A percentile compares a stretch with the other conserved stretches of the same genome.
These are phyloP conservation scores for Lacanobia oleracea DNA, from an alignment of 2,888 invertebrate species.

Conservation along the genomic window DNA sequence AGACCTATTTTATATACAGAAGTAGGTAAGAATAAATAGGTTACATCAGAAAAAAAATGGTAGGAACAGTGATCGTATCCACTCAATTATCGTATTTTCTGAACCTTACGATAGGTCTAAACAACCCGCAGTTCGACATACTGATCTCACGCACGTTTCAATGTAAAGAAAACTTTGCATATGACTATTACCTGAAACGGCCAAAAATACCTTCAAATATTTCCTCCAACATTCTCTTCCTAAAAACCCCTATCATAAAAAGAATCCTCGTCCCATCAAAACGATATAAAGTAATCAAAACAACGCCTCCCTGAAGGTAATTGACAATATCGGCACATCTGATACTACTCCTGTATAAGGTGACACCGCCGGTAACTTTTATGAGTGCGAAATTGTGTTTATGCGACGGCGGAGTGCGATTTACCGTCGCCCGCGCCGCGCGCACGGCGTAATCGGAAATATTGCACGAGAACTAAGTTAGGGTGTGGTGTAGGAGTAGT, in stretches of 20 bases:
- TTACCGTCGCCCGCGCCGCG: conserved; percentile 73
- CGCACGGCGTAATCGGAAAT: conserved; percentile 84
- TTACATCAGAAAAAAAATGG: not conserved
- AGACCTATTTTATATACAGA: not conserved
- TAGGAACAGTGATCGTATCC: not conserved
- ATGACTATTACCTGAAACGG: not conserved
- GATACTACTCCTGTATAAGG: conserved; percentile 62
- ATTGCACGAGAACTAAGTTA: conserved; percentile 85
- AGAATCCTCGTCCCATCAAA: conserved; percentile 53
- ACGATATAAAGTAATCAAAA: conserved; percentile 61
- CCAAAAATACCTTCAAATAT: not conserved
- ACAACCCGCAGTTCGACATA: not conserved
- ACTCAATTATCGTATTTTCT: not conserved
- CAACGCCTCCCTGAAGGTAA: conserved; percentile 61
- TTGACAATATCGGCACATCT: conserved; percentile 75
- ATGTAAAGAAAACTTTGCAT: not conserved
- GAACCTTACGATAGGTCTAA: not conserved
- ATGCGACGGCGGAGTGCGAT: conserved; percentile 84
- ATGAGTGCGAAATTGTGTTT: conserved; percentile 90
- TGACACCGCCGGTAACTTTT: conserved; percentile 86
- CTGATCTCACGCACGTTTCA: not conserved
- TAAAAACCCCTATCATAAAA: conserved; percentile 37
- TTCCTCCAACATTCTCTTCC: conserved; percentile 1
- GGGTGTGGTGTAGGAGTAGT: conserved; percentile 47
- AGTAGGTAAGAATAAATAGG: not conserved